Evolutionary conservation across 1,140 invertebrate species (phyloP).

Genomic region (Lepidurus apus): DNA sequence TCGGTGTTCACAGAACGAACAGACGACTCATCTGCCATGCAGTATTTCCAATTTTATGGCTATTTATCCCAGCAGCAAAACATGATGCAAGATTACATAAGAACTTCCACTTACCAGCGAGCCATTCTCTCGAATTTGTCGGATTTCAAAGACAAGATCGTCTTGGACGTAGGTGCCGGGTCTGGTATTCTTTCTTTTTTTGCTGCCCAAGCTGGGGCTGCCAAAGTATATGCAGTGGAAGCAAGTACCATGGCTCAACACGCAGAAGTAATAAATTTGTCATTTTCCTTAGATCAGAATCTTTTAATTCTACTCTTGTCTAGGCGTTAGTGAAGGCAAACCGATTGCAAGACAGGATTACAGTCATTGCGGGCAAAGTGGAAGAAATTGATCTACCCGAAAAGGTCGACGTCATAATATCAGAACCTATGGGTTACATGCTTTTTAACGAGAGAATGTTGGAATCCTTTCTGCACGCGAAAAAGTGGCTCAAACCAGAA

Average conservation of each 20-base stretch:
- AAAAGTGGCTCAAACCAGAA: slow-evolving; percentile 91
- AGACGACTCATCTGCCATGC: slow-evolving; percentile 92
- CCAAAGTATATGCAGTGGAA: slow-evolving; percentile 96
- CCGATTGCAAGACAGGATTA: slow-evolving; percentile 75
- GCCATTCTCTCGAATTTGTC: slow-evolving; percentile 89
- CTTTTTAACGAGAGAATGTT: slow-evolving; percentile 99
- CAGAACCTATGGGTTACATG: slow-evolving; percentile 99
- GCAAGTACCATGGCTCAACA: slow-evolving; percentile 97
- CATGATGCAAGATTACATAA: slow-evolving; percentile 99
- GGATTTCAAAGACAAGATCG: slow-evolving; percentile 88
- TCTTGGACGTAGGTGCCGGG: slow-evolving; percentile 94
- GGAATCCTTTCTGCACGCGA: slow-evolving; percentile 96
- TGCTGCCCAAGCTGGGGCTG: slow-evolving; percentile 93
- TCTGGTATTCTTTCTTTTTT: slow-evolving; percentile 98
- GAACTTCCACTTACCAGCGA: slow-evolving; percentile 96
- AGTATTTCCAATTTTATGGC: slow-evolving; percentile 97
- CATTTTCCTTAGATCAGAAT: slow-evolving; percentile 6
- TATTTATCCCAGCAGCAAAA: slow-evolving; percentile 99
- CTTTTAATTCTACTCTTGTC: slow-evolving; percentile 36
- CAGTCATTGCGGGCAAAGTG: slow-evolving; percentile 95
- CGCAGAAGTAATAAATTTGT: slow-evolving; percentile 62
- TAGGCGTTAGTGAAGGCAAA: slow-evolving; percentile 82
- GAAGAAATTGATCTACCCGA: slow-evolving; percentile 96
- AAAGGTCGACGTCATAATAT: slow-evolving; percentile 93
- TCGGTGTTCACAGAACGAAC: slow-evolving; percentile 94